phyloP scores from a whole-genome alignment of 2,797 vertebrate genomes.

The Pitangus sulphuratus region DNA sequence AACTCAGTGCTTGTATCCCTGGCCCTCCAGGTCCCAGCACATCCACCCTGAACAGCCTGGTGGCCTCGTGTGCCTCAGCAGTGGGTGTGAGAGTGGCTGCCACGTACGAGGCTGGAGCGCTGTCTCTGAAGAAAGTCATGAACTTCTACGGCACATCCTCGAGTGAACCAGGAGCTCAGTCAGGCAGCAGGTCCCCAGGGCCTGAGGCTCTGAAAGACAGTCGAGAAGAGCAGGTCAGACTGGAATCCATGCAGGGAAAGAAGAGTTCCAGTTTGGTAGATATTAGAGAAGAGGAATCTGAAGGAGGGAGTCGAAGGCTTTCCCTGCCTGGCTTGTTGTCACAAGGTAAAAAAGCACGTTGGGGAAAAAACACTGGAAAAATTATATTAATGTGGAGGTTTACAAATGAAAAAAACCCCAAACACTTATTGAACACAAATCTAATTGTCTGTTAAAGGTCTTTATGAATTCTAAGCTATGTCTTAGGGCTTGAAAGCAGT shows the following conservation, averaged over 20 bases:
- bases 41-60: conserved; percentile 90
- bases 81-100: conserved; percentile 93
- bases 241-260: conserved; percentile 90
- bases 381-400: neutral
- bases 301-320: conserved; percentile 88
- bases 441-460: neutral
- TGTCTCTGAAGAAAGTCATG: conserved; percentile 95
- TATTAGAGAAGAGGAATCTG: conserved; percentile 92
- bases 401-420: neutral
- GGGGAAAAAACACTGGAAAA: neutral
- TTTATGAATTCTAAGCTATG: neutral
- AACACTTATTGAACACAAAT: neutral
- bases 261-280: conserved; percentile 98
- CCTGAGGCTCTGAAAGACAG: conserved; percentile 75
- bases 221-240: conserved; percentile 81
- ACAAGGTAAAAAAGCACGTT: conserved; percentile 84
- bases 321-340: conserved; percentile 95
- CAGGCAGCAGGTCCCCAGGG: conserved; percentile 47
- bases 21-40: conserved; percentile 77
- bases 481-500: neutral
- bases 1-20: conserved; percentile 67
- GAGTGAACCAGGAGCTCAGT: conserved; percentile 51
- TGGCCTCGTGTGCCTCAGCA: conserved; percentile 92
- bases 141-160: conserved; percentile 85
- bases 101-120: conserved; percentile 90